Evolutionary conservation across 2,888 invertebrate genomes (phyloP).

Genomic region (Heliconius erato): DNA sequence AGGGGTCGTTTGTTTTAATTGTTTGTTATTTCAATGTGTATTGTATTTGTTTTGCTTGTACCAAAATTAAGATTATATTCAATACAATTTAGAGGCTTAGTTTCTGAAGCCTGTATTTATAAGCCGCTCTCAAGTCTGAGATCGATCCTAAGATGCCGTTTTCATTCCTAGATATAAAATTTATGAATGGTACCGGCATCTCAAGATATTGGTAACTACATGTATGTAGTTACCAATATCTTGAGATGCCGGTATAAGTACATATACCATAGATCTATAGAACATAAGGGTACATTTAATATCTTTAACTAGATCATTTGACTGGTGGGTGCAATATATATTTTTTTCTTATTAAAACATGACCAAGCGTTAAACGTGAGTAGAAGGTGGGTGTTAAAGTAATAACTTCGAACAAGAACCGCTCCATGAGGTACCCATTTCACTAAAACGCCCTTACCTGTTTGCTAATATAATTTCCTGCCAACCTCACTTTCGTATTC

Average conservation of each 20-base stretch:
- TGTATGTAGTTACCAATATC: too few species aligned
- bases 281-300: background rate
- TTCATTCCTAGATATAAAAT: too few species aligned
- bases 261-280: background rate
- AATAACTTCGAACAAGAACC: constrained; percentile 22
- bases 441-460: constrained; percentile 24
- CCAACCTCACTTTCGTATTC: constrained; percentile 17
- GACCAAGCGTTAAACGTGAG: background rate
- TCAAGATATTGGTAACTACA: background rate
- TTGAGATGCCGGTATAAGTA: too few species aligned
- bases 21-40: background rate
- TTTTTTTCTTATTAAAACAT: background rate
- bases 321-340: background rate
- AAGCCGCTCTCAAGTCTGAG: too few species aligned
- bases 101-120: too few species aligned
- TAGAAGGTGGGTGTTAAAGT: background rate
- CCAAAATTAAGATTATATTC: background rate
- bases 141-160: too few species aligned
- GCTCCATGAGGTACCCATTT: constrained; percentile 19
- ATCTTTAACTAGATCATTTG: background rate
- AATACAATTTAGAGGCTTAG: background rate
- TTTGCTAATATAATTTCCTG: constrained; percentile 34
- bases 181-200: too few species aligned
- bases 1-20: too few species aligned
- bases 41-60: background rate